Percentiles rank a stretch among this genome's conserved stretches.
phyloP scores from a whole-genome alignment of 35 echinoderm and acorn worm genomes.

The Heliocidaris tuberculata region DNA sequence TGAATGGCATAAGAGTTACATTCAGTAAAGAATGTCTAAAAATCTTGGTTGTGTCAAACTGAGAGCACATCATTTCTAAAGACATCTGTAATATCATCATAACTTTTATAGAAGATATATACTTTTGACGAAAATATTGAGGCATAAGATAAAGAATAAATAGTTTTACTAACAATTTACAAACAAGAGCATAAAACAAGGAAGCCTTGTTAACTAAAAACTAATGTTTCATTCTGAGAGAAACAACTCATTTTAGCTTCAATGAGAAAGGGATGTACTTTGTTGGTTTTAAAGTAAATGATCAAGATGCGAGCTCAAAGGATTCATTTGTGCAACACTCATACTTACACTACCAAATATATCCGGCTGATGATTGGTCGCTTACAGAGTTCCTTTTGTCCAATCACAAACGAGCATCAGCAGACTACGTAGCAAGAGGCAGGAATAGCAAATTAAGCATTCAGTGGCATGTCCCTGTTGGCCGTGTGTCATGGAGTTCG shows the following conservation, averaged over 20 bases:
- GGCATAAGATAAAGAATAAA: not conserved
- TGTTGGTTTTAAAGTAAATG: not conserved
- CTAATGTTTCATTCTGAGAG: not conserved
- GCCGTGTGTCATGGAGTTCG: not conserved
- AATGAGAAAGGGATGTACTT: not conserved
- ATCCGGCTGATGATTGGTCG: not conserved
- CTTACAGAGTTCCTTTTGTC: not conserved
- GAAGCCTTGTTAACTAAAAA: too few relatives aligned
- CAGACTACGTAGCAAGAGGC: not conserved
- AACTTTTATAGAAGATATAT: not conserved
- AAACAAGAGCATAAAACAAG: not conserved
- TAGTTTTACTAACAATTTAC: conserved; percentile 4
- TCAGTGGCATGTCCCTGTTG: not conserved
- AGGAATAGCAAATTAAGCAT: not conserved
- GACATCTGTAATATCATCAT: not conserved
- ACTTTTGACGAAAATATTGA: not conserved
- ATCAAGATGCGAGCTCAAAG: not conserved
- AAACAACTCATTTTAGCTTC: not conserved
- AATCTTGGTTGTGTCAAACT: not conserved
- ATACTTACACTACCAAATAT: not conserved
- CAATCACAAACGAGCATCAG: not conserved
- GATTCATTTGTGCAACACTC: not conserved
- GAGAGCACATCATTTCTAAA: not conserved
- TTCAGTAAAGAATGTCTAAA: not conserved
- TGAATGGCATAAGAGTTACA: too few relatives aligned